Base-by-base conservation (phyloP, 2,113 vertebrate species). In the Aspidoscelis tigris region DNA sequence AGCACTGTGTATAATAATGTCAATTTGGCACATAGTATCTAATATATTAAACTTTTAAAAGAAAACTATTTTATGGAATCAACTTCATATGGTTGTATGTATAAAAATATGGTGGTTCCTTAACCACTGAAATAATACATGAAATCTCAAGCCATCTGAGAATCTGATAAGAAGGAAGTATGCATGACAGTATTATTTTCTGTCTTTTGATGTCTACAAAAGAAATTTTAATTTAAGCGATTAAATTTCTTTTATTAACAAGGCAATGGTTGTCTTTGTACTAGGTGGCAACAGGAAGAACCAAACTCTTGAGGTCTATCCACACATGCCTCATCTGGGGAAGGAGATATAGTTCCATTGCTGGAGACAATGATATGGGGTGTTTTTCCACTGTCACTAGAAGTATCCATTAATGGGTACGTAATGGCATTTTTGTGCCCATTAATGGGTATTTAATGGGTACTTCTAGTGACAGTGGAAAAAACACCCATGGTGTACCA, bases 171-270 rank as follows among this genome's bases (percentile, higher is more conserved):
- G 94, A 88, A 91, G 92, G 92, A 89, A 78, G 87, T 95, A 91
- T 92, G 93, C 94, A 92, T 93, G 92, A 95, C 82, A 83, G 93
- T 95, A 96, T 95, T 95, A 89, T 91, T 89, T 95, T 92, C 93
- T 93, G 93, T 90, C 93, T 92, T 61, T 84, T 86, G 26, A 65
- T 86, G 91, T 93, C 93, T 93, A 92, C 81, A 91, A 81, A 93
- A 80, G 85, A 85, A 86, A 93, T 96, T 96, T 96, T 96, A 95
- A 96, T 94, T 95, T 94, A 95, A 94, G 95, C 89, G 92, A 96
- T 96, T 96, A 96, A 96, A 96, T 94, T 93, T 93, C 94, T 95
- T 96, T 96, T 96, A 95, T 95, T 95, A 96, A 95, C 92, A 96
- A 55, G 81, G 74, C 84, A 55, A 72, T 79, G 76, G 41, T 43